Conservation (phyloP, 92 coral and sea anemone genomes). For the Palythoa heliodiscus region DNA sequence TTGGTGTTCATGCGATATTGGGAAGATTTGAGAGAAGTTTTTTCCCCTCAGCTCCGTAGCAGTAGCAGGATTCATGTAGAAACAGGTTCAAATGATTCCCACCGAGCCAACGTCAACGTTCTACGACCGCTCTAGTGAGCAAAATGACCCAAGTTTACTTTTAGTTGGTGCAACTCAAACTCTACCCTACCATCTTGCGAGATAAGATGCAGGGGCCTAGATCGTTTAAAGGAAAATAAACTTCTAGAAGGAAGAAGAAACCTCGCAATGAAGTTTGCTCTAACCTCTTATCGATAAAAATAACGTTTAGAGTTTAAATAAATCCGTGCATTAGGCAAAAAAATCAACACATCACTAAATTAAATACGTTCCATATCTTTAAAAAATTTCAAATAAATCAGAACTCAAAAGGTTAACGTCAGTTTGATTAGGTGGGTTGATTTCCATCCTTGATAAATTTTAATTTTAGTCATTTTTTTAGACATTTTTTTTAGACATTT, state of each 20-base stretch:
- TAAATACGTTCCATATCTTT: slow-evolving; percentile 18
- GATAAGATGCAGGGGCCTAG: too few relatives aligned
- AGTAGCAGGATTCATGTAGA: too few relatives aligned
- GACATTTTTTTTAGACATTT: too few relatives aligned
- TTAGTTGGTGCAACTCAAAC: too few relatives aligned
- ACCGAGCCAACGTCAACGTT: too few relatives aligned
- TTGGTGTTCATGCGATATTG: too few relatives aligned
- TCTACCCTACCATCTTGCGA: too few relatives aligned
- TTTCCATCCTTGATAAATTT: slow-evolving; percentile 5
- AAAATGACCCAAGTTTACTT: too few relatives aligned
- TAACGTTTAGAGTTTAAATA: slow-evolving; percentile 1
- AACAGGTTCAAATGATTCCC: too few relatives aligned
- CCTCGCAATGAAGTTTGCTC: slow-evolving; percentile 3
- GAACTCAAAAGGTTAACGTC: slow-evolving; percentile 7
- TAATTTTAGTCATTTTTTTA: slow-evolving; percentile 3
- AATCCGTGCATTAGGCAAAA: slow-evolving; percentile 6
- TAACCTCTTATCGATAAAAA: neutral
- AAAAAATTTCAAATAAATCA: slow-evolving; percentile 3
- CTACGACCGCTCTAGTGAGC: too few relatives aligned
- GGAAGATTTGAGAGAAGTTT: too few relatives aligned
- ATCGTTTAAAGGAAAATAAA: slow-evolving; percentile 10
- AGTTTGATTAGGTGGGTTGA: slow-evolving; percentile 10
- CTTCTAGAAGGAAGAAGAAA: slow-evolving; percentile 16
- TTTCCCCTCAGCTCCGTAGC: too few relatives aligned
- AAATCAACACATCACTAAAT: slow-evolving; percentile 18